Percentiles rank a stretch among this genome's conserved stretches.
Evolutionary conservation across 2,888 invertebrate species (phyloP).

Genomic region (Mimas tiliae): DNA sequence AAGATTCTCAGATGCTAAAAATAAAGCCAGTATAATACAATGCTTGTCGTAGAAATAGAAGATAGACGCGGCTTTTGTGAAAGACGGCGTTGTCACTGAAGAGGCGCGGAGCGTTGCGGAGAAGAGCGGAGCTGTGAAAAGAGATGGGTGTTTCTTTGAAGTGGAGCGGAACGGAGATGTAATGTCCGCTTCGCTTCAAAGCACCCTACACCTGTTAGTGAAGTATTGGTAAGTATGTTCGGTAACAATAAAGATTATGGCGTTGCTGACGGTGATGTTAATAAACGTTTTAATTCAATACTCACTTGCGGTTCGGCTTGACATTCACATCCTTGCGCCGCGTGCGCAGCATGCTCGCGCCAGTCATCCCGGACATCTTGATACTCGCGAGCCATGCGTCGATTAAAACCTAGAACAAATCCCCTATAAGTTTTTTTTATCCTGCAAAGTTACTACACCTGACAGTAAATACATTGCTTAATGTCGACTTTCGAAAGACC

Average conservation of each 20-base stretch:
- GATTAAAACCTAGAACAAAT: conserved; percentile 58
- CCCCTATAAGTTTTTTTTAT: no score
- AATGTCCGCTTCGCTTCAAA: not conserved
- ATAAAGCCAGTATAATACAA: conserved; percentile 1
- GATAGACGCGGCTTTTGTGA: not conserved
- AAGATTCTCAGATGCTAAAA: not conserved
- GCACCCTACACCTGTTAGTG: not conserved
- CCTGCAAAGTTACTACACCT: no score
- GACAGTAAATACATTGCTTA: no score
- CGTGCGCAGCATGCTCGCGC: conserved; percentile 92
- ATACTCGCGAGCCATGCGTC: conserved; percentile 70
- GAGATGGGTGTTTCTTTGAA: not conserved
- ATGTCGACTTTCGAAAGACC: no score
- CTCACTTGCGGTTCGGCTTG: conserved; percentile 93
- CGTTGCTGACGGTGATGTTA: not conserved
- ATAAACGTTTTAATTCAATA: conserved; percentile 29
- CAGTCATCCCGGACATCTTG: conserved; percentile 86
- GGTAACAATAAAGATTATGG: not conserved
- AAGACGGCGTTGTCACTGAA: not conserved
- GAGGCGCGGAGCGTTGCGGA: not conserved
- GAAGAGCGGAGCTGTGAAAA: not conserved
- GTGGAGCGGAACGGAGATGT: not conserved
- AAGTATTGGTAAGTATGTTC: not conserved
- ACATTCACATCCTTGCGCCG: conserved; percentile 94
- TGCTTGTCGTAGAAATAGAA: not conserved